These are phyloP conservation scores for Loris lydekkerianus DNA, from an alignment of 2,797 vertebrate species.

Conservation along the genomic window DNA sequence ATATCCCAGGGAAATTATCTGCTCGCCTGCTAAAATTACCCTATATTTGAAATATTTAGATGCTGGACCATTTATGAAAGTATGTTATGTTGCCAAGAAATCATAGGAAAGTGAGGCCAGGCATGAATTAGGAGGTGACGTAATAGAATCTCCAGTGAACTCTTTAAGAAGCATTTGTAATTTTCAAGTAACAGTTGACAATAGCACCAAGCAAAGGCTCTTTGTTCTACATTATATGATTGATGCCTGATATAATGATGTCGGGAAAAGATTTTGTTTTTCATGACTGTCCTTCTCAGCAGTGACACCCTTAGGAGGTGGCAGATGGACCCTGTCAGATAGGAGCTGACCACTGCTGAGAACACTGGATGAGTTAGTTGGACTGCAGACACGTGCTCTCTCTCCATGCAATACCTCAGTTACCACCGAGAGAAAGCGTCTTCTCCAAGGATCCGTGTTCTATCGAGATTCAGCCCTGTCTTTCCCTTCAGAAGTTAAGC, in stretches of 20 bases:
- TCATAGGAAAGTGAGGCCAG: conserved; percentile 63
- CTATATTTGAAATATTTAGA: conserved; percentile 75
- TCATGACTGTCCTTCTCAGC: conserved; percentile 68
- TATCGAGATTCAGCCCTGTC: background rate
- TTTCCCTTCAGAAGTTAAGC: conserved; percentile 39
- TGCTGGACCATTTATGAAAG: conserved; percentile 60
- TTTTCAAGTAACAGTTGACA: conserved; percentile 73
- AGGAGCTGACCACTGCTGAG: conserved; percentile 27
- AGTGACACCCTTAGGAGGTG: conserved; percentile 23
- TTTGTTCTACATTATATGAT: conserved; percentile 63
- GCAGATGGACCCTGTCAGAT: conserved; percentile 49
- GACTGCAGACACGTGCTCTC: background rate
- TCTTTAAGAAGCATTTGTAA: conserved; percentile 65
- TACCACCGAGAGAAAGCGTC: conserved; percentile 46
- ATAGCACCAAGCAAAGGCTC: conserved; percentile 58
- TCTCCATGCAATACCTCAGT: background rate
- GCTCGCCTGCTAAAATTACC: conserved; percentile 55
- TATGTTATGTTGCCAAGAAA: conserved; percentile 77
- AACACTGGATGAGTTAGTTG: conserved; percentile 19
- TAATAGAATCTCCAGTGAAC: conserved; percentile 67
- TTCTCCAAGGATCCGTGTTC: conserved; percentile 54
- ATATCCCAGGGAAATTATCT: conserved; percentile 70
- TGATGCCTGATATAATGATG: conserved; percentile 57
- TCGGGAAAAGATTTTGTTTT: conserved; percentile 65
- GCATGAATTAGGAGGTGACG: conserved; percentile 76